Base-by-base conservation (phyloP, 2,888 invertebrate species). In the Heliconius charithonia region DNA sequence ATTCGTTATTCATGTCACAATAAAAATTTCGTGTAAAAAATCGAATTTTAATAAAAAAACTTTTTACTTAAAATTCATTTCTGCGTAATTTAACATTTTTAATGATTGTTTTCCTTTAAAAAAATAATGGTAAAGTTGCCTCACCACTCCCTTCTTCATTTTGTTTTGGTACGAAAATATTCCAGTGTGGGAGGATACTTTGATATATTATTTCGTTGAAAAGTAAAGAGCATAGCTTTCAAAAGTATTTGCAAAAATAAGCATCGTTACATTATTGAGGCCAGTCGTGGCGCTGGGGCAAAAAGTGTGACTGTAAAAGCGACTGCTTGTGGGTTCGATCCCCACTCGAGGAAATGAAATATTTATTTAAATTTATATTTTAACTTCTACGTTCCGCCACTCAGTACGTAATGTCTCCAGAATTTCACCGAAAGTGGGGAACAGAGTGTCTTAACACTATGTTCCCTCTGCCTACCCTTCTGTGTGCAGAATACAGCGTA, bases 1-100 rank as follows among this genome's bases (percentile, higher is more conserved):
- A 65, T 74, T 45, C 22, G 45, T 65, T 74, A 74, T 65, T 74
- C 63, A 45, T 29, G 74, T 74, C 74, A 63, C 27, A 74, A 63
- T 45, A 74, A 74, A 74, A 65, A 74, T 12, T 45, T 41, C 6
- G n/a, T 29, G 27, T 16, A 56, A 25, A 71, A 29, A 56, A 45
- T 74, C 22, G 41, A 27, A 65, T 74, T 63, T 65, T 19, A 27
- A 74, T 65, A 65, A 16, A 72, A 37, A 74, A 62, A 65, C 27
- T 65, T 56, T 72, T 37, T 37, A 72, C 72, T 65, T 65, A 63
- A 45, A 74, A 29, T 12, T 41, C 74, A 63, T 74, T 63, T 65
- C 63, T 41, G 45, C 19, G 59, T 72, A 59, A 32, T 72, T 72
- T 59, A 32, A 72, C 72, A 45, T 45, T 69, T 41, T 45, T 45